Conservation (phyloP, 2,888 invertebrate genomes). For the Nemotelus nigrinus region DNA sequence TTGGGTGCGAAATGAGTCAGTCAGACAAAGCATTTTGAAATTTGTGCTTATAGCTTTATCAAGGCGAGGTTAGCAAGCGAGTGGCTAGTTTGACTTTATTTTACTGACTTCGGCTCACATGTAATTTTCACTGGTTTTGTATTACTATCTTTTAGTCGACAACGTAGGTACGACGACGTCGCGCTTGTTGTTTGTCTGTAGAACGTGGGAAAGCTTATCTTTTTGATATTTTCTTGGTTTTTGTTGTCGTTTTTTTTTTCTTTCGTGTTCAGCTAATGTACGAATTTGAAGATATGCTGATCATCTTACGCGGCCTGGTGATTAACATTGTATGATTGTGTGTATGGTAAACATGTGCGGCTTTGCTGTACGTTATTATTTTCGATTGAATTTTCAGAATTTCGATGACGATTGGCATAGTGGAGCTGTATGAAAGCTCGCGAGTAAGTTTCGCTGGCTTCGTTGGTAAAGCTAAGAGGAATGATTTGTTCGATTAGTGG, state of each 20-base stretch:
- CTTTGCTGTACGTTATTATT: neutral
- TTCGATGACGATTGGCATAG: conserved; percentile 4
- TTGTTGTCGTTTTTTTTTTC: no score
- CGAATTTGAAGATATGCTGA: conserved; percentile 36
- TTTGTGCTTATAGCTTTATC: conserved; percentile 37
- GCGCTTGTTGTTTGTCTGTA: neutral
- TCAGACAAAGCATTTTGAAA: conserved; percentile 35
- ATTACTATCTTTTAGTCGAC: neutral
- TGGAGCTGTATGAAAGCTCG: no score
- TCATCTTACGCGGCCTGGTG: conserved; percentile 9
- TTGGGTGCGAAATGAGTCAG: neutral
- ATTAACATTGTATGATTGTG: neutral
- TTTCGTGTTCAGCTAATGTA: neutral
- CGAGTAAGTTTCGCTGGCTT: no score
- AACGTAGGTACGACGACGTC: neutral
- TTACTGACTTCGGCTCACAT: conserved; percentile 15
- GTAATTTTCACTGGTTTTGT: conserved; percentile 17
- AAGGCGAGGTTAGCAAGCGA: conserved; percentile 34
- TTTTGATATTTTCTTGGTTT: neutral
- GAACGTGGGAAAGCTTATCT: conserved; percentile 43
- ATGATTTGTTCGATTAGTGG: no score
- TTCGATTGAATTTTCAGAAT: neutral
- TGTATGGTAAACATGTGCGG: neutral
- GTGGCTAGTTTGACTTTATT: conserved; percentile 15
- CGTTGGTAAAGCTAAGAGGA: no score